phyloP scores from a whole-genome alignment of 2,888 invertebrate genomes.

The Ichneumon xanthorius region DNA sequence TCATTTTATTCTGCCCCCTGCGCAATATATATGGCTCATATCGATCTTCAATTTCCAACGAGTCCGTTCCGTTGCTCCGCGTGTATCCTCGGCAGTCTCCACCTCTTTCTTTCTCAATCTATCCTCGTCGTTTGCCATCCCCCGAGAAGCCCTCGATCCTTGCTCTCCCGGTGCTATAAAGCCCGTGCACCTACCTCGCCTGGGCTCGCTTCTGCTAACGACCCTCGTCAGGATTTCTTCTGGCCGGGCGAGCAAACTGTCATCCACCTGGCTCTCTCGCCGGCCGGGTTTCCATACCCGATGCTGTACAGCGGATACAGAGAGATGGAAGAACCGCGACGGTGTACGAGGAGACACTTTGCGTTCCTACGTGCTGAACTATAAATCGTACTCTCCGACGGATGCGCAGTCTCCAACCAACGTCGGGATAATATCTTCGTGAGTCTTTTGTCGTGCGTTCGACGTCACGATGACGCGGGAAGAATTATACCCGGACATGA shows the following conservation, averaged over 20 bases:
- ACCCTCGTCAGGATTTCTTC: conserved; percentile 67
- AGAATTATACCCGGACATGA: conserved; percentile 23
- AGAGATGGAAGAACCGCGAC: conserved; percentile 23
- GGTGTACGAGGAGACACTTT: conserved; percentile 51
- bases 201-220: conserved; percentile 59
- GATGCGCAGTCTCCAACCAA: conserved; percentile 39
- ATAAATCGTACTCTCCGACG: conserved; percentile 51
- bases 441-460: conserved; percentile 53
- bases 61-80: conserved; percentile 22
- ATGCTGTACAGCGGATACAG: conserved; percentile 31
- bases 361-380: conserved; percentile 54
- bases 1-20: conserved; percentile 24
- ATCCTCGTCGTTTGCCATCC: conserved; percentile 40
- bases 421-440: conserved; percentile 50
- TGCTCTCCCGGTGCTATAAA: conserved; percentile 30
- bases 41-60: conserved; percentile 50
- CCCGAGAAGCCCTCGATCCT: conserved; percentile 32
- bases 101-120: conserved; percentile 50
- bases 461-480: conserved; percentile 41
- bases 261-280: conserved; percentile 66
- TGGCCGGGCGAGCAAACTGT: conserved; percentile 64
- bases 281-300: conserved; percentile 61
- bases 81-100: conserved; percentile 52
- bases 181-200: conserved; percentile 21
- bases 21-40: conserved; percentile 24